Evolutionary conservation across 1,140 invertebrate genomes (phyloP), one percentile per base, ranked within the genome.

Genomic region (Cecropterus lyciades): DNA sequence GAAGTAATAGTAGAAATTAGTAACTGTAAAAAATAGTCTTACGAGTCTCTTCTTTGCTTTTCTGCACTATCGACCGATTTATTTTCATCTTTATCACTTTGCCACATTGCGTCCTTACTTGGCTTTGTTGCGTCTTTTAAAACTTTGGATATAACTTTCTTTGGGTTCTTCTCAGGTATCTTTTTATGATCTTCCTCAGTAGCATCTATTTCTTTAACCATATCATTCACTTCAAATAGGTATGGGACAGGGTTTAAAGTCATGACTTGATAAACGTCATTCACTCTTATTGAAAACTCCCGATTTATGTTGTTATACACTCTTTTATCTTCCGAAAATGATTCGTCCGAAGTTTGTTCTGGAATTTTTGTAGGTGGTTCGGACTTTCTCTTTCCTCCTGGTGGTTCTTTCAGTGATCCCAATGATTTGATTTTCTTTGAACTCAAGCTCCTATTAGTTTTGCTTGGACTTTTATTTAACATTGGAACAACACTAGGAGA

Each of bases 161-260:
- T 89, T 14, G 69, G 27, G 63, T 59, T 68, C 67, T 85, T 85
- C 2, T 81, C 84, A 6, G 66, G 10, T 14, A 24, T 5, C 74
- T 83, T 86, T 49, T 83, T 85, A 46, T 62, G 65, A 13, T 84
- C 77, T 30, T 84, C 84, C 53, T 83, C 75, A 43, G 30, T 57
- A 20, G 37, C 15, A 56, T 82, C 70, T 8, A 81, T 55, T 60
- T 83, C 81, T 56, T 72, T 79, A 16, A 74, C n/a, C 70, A 85
- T 82, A 55, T 89, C 75, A 48, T 70, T 70, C 13, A 87, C 49
- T 63, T 85, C 71, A 67, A 87, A 85, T 45, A 87, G 42, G 48
- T 87, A 87, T 7, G 67, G 37, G 49, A 73, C 42, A 27, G 64
- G 51, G 49, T 20, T 77, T 8, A 17, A n/a, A 10, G 27, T 40